Conservation (phyloP, 1,140 invertebrate genomes). For the Aphelenchoides fujianensis region DNA sequence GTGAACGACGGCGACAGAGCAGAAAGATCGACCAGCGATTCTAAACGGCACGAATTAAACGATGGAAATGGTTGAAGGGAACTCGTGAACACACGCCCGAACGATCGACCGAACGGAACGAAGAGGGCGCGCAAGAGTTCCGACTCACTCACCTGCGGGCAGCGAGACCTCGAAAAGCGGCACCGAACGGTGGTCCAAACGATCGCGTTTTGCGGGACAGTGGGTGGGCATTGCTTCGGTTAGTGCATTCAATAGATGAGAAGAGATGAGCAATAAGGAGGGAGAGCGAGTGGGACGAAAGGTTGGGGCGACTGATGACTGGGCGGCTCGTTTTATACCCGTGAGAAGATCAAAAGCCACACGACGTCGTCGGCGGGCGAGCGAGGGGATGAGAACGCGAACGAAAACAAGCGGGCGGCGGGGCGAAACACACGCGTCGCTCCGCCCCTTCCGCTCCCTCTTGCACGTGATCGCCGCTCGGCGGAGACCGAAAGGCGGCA, state of each 20-base stretch:
- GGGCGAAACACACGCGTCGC: not conserved
- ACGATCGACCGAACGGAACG: not conserved
- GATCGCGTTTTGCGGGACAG: not conserved
- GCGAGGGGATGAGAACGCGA: too few relatives aligned
- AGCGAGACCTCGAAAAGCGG: not conserved
- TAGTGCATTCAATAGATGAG: not conserved
- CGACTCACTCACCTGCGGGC: not conserved
- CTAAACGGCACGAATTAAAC: constrained; percentile 7
- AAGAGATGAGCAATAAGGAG: too few relatives aligned
- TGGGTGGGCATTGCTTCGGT: not conserved
- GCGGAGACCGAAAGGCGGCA: too few relatives aligned
- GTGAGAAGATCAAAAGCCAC: constrained; percentile 1
- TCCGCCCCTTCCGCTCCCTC: not conserved
- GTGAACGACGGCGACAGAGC: not conserved
- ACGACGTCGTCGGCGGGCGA: too few relatives aligned
- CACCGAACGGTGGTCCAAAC: not conserved
- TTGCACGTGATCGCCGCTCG: not conserved
- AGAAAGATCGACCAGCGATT: constrained; percentile 24
- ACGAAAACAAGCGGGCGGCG: not conserved
- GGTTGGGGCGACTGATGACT: too few relatives aligned
- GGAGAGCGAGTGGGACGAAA: too few relatives aligned
- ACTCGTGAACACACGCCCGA: not conserved
- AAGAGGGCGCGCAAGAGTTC: not conserved
- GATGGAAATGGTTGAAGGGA: not conserved
- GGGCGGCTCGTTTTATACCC: too few relatives aligned